phyloP scores from a whole-genome alignment of 2,888 invertebrate genomes.

The Machimus atricapillus region DNA sequence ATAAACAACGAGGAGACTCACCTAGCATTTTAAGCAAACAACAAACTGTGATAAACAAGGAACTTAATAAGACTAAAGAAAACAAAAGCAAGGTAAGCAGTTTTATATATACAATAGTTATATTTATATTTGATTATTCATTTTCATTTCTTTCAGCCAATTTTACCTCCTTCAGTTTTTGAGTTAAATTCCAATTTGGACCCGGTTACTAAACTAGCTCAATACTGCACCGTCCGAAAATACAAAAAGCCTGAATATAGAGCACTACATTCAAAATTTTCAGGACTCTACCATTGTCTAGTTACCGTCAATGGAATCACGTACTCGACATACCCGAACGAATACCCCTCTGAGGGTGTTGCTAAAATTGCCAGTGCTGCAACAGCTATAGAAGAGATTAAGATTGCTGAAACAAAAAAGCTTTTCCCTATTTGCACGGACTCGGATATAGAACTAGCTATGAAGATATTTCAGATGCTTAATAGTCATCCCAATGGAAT shows the following conservation, averaged over 20 bases:
- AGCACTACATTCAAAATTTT: constrained; percentile 51
- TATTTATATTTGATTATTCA: background rate
- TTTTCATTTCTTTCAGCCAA: constrained; percentile 45
- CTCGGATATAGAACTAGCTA: constrained; percentile 54
- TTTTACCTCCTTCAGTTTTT: constrained; percentile 51
- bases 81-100: constrained; percentile 16
- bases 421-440: constrained; percentile 53
- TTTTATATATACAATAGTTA: background rate
- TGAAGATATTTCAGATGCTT: constrained; percentile 55
- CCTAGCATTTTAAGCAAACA: constrained; percentile 13
- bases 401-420: constrained; percentile 51
- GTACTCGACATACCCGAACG: constrained; percentile 58
- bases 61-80: constrained; percentile 46
- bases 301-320: constrained; percentile 54
- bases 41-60: constrained; percentile 47
- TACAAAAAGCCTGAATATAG: constrained; percentile 54
- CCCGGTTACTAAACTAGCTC: constrained; percentile 52
- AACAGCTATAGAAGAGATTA: constrained; percentile 56
- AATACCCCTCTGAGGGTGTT: constrained; percentile 52
- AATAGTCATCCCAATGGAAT: constrained; percentile 67
- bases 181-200: constrained; percentile 53
- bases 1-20: background rate
- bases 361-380: constrained; percentile 56
- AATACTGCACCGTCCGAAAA: constrained; percentile 54
- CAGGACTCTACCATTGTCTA: constrained; percentile 52